phyloP scores from a whole-genome alignment of 2,888 invertebrate species.

The Hipparchia semele region DNA sequence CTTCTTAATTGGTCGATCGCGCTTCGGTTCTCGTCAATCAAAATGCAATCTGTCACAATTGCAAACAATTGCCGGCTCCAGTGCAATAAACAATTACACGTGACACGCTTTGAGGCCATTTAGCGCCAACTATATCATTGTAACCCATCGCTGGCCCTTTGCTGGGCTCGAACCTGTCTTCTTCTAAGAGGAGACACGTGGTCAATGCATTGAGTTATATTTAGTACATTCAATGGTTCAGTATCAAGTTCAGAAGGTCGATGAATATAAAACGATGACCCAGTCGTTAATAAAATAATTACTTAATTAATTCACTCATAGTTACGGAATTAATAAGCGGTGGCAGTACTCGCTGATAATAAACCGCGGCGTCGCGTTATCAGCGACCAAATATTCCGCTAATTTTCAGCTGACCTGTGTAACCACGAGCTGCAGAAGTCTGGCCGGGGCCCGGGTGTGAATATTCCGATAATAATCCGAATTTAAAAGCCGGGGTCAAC shows the following conservation, averaged over 20 bases:
- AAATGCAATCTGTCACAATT: slow-evolving; percentile 44
- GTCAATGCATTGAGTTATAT: no score
- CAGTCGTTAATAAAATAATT: background rate
- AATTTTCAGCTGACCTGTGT: background rate
- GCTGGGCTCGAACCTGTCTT: no score
- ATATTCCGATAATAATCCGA: background rate
- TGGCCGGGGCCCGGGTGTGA: background rate
- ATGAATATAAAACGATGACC: background rate
- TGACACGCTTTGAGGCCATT: slow-evolving; percentile 10
- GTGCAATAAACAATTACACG: slow-evolving; percentile 35
- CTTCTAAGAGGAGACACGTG: no score
- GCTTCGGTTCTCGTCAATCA: slow-evolving; percentile 37
- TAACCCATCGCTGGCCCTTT: background rate
- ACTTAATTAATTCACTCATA: background rate
- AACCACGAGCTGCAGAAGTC: background rate
- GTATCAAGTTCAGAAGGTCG: background rate
- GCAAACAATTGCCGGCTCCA: slow-evolving; percentile 39
- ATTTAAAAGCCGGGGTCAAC: background rate
- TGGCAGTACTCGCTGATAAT: background rate
- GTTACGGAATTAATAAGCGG: background rate
- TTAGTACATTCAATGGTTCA: no score
- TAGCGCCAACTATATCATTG: background rate
- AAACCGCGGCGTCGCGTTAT: background rate
- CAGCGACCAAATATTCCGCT: slow-evolving; percentile 1
- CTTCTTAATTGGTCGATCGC: background rate